A percentile compares a stretch with the other conserved stretches of the same genome.
phyloP scores from a whole-genome alignment of 2,113 vertebrate genomes.

The Crotalus viridis region DNA sequence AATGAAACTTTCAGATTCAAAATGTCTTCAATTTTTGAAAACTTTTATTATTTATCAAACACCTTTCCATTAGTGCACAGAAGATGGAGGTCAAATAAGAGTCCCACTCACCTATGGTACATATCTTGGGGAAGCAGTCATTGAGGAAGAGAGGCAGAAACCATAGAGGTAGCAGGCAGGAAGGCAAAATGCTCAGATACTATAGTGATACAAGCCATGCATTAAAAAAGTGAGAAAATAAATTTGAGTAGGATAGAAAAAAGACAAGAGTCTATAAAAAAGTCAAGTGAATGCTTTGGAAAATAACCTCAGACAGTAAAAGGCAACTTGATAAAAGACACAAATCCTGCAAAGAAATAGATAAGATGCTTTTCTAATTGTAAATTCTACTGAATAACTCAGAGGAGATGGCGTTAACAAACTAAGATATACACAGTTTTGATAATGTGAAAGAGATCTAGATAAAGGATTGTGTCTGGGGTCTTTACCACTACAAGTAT shows the following conservation, averaged over 20 bases:
- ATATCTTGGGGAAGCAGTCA: conserved; percentile 25
- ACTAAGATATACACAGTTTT: not conserved
- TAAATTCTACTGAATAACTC: not conserved
- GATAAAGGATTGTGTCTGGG: not conserved
- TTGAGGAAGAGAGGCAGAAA: conserved; percentile 59
- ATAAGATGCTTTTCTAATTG: not conserved
- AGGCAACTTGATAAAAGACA: conserved; percentile 2
- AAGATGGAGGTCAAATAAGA: conserved; percentile 20
- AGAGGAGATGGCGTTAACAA: not conserved
- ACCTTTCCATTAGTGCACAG: not conserved
- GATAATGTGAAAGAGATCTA: not conserved
- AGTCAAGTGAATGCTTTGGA: not conserved
- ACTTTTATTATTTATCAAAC: not conserved
- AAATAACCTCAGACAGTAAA: conserved; percentile 3
- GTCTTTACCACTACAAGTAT: not conserved
- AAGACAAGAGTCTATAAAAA: conserved; percentile 5
- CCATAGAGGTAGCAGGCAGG: conserved; percentile 62
- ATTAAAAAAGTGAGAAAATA: conserved; percentile 32
- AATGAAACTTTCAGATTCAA: not conserved
- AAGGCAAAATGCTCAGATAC: conserved; percentile 48
- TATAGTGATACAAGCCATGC: conserved; percentile 19
- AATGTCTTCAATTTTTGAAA: not conserved
- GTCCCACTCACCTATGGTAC: conserved; percentile 11
- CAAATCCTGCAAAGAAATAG: not conserved
- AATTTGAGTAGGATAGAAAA: conserved; percentile 16